A percentile compares a stretch with the other conserved stretches of the same genome.
Conservation (phyloP, 2,888 invertebrate species). For the Diarsia mendica region DNA sequence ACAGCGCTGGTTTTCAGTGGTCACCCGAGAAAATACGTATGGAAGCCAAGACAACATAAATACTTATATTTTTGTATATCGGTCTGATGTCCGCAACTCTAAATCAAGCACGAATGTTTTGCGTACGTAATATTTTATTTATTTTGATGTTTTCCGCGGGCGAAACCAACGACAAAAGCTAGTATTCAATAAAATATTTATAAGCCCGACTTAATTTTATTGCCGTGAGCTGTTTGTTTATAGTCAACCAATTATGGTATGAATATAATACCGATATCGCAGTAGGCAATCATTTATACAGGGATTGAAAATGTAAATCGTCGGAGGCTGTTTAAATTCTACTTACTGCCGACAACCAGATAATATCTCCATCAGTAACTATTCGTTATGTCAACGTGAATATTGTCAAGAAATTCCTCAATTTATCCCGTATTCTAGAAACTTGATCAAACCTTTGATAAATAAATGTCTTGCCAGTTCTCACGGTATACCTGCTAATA, state of each 20-base stretch:
- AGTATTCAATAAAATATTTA: constrained; percentile 47
- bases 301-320: constrained; percentile 6
- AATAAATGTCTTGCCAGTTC: constrained; percentile 1
- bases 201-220: constrained; percentile 37
- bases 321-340: background rate
- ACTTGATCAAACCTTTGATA: constrained; percentile 16
- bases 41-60: no score
- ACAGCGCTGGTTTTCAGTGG: no score
- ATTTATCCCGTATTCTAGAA: background rate
- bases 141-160: background rate
- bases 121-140: background rate
- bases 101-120: no score
- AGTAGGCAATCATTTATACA: constrained; percentile 9
- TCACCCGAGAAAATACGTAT: no score
- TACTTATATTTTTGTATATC: no score
- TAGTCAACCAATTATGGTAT: constrained; percentile 8
- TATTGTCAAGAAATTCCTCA: constrained; percentile 5
- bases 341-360: constrained; percentile 5
- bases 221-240: constrained; percentile 36
- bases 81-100: background rate
- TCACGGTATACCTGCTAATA: background rate
- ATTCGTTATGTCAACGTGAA: background rate
- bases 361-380: constrained; percentile 8
- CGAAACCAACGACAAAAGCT: background rate
- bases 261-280: constrained; percentile 6